Percentiles rank a stretch among this genome's conserved stretches.
Evolutionary conservation across 2,797 vertebrate genomes (phyloP).

Genomic region (Allobates femoralis): DNA sequence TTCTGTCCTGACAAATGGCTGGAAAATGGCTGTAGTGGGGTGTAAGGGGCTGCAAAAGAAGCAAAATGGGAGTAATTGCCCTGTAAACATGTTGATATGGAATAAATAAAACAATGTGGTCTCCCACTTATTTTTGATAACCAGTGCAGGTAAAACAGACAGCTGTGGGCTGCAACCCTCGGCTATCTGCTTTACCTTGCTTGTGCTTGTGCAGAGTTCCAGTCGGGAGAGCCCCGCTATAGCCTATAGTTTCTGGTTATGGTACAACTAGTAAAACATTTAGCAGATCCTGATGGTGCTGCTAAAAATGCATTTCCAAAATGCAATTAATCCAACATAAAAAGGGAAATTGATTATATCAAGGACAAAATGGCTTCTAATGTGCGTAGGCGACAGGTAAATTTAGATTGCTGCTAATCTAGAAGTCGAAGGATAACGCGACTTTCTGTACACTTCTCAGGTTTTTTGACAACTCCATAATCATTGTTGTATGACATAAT

Average conservation of each 20-base stretch:
- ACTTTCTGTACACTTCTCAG: slow-evolving; percentile 18
- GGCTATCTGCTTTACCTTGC: too few relatives aligned
- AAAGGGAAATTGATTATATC: neutral
- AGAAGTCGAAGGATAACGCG: neutral
- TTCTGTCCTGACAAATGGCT: too few relatives aligned
- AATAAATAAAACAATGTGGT: too few relatives aligned
- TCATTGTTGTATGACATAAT: slow-evolving; percentile 37
- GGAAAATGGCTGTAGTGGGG: too few relatives aligned
- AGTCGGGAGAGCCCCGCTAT: neutral
- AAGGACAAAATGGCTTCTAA: neutral
- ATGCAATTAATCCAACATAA: neutral
- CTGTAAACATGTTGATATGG: too few relatives aligned
- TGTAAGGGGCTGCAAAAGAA: too few relatives aligned
- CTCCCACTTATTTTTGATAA: too few relatives aligned
- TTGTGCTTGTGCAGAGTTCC: too few relatives aligned
- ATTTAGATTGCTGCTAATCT: neutral
- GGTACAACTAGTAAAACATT: neutral
- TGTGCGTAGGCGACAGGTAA: slow-evolving; percentile 26
- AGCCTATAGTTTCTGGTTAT: neutral
- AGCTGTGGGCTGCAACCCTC: too few relatives aligned
- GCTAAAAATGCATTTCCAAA: neutral
- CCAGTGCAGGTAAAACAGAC: too few relatives aligned
- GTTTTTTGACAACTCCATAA: slow-evolving; percentile 45
- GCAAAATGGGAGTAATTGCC: too few relatives aligned
- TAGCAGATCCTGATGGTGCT: neutral